Conservation (phyloP, 2,888 invertebrate genomes). For the Alentia gelatinosa region DNA sequence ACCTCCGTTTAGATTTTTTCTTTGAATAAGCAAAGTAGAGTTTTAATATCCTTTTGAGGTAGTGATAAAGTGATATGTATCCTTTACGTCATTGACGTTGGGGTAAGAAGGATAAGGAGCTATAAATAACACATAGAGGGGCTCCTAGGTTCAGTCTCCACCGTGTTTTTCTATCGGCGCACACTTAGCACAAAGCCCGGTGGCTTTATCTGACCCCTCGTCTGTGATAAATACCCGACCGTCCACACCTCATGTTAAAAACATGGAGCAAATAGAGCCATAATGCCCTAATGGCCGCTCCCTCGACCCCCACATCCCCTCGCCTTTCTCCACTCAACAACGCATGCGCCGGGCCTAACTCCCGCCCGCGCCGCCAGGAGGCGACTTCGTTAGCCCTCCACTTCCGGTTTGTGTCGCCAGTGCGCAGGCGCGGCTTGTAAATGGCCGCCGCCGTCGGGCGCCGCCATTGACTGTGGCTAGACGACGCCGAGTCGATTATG, state of each 20-base stretch:
- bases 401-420: constrained; percentile 46
- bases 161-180: neutral
- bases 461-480: neutral
- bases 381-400: constrained; percentile 24
- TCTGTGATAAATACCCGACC: neutral
- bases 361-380: neutral
- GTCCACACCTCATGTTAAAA: neutral
- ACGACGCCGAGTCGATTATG: constrained; percentile 44
- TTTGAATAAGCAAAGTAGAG: too few relatives aligned
- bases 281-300: neutral
- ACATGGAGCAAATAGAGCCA: constrained; percentile 22
- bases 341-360: neutral
- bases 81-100: too few relatives aligned
- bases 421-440: neutral
- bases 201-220: neutral
- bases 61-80: too few relatives aligned
- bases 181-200: neutral
- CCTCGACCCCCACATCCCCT: neutral
- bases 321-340: neutral
- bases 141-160: neutral
- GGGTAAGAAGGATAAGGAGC: too few relatives aligned
- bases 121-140: neutral
- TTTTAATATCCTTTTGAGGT: too few relatives aligned
- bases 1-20: too few relatives aligned
- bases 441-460: neutral